phyloP scores from a whole-genome alignment of 2,113 vertebrate species.

The Octodon degus region DNA sequence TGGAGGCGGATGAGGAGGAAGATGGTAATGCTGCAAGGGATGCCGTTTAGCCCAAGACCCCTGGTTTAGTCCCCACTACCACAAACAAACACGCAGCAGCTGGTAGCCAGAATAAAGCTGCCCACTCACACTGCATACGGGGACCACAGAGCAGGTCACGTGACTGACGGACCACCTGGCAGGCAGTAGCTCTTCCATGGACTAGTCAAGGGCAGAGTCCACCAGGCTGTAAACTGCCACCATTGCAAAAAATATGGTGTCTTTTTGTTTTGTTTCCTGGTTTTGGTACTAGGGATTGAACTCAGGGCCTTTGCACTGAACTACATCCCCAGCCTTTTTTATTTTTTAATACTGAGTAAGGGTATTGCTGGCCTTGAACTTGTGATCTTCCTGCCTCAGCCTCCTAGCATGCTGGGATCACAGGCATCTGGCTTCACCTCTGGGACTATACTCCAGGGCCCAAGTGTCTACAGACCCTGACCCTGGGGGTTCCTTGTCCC shows the following conservation, averaged over 20 bases:
- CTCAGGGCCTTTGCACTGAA: background rate
- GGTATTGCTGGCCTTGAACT: background rate
- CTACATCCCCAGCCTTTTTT: background rate
- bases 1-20: too few species aligned
- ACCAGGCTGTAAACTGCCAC: background rate
- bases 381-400: background rate
- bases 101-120: background rate
- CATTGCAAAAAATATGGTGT: background rate
- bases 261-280: background rate
- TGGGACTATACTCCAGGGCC: background rate
- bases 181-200: background rate
- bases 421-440: background rate
- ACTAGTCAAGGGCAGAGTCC: background rate
- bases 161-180: background rate
- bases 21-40: background rate
- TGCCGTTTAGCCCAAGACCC: background rate
- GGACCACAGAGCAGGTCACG: background rate
- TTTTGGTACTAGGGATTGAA: background rate
- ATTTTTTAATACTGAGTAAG: background rate
- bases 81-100: background rate
- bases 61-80: background rate
- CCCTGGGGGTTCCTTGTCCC: background rate
- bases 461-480: background rate
- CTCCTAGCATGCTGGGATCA: background rate
- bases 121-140: fast-evolving